Evolutionary conservation across 2,888 invertebrate genomes (phyloP).

Genomic region (Pterostichus niger): DNA sequence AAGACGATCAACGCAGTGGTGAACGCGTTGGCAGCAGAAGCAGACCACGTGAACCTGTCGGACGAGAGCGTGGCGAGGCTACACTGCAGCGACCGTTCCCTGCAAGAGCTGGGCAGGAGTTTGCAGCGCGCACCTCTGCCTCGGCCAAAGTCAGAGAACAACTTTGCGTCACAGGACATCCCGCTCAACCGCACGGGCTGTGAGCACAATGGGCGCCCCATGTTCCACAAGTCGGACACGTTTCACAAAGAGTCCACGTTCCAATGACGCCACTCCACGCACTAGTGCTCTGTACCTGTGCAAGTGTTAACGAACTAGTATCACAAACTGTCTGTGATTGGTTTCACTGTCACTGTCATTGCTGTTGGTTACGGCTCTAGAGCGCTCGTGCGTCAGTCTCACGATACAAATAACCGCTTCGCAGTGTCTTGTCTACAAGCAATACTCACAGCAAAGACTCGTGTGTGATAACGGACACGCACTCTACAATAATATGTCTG

Average conservation of each 20-base stretch:
- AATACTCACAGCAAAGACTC: constrained; percentile 72
- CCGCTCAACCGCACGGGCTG: constrained; percentile 81
- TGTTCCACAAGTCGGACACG: constrained; percentile 90
- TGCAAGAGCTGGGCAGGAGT: constrained; percentile 83
- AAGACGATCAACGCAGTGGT: constrained; percentile 96
- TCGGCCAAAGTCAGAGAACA: constrained; percentile 91
- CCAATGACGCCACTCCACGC: constrained; percentile 87
- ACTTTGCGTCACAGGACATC: constrained; percentile 84
- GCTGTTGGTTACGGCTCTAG: constrained; percentile 68
- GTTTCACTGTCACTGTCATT: constrained; percentile 69
- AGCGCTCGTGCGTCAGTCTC: constrained; percentile 70
- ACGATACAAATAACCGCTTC: constrained; percentile 59
- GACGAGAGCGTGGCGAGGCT: constrained; percentile 83
- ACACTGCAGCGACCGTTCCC: constrained; percentile 75
- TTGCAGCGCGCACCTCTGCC: constrained; percentile 86
- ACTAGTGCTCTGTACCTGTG: constrained; percentile 79
- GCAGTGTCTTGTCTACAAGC: constrained; percentile 73
- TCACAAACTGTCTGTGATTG: constrained; percentile 71
- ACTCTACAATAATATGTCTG: constrained; percentile 16
- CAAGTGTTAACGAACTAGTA: constrained; percentile 71
- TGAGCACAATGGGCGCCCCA: constrained; percentile 79
- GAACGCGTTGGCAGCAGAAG: constrained; percentile 94
- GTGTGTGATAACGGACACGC: constrained; percentile 58
- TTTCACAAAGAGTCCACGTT: constrained; percentile 84
- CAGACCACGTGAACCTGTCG: constrained; percentile 89